A percentile compares a stretch with the other conserved stretches of the same genome.
Conservation (phyloP, 2,888 invertebrate species). For the Sesia apiformis region DNA sequence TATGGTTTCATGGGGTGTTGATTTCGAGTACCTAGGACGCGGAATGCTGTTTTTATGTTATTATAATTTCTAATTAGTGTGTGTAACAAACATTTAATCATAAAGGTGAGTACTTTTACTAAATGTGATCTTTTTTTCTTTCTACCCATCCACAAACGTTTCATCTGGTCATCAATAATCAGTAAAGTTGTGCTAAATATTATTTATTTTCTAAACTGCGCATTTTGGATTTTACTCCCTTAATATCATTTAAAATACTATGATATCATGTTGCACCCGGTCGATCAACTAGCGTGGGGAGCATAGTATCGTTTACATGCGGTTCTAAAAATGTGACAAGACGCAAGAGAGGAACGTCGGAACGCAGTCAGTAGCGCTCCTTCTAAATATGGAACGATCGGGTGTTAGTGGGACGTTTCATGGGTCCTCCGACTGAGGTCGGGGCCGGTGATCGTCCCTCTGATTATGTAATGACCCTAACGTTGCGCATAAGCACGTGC, state of each 20-base stretch:
- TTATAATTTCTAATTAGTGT: constrained; percentile 52
- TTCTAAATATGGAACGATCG: constrained; percentile 71
- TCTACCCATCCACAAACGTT: neutral
- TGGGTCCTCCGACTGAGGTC: constrained; percentile 34
- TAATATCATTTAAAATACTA: constrained; percentile 16
- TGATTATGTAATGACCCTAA: constrained; percentile 62
- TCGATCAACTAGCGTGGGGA: constrained; percentile 21
- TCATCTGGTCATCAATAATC: neutral
- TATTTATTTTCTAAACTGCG: constrained; percentile 21
- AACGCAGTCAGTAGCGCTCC: constrained; percentile 55
- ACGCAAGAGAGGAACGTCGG: constrained; percentile 52
- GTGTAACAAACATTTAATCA: constrained; percentile 33
- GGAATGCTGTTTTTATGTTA: constrained; percentile 67
- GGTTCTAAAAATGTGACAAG: constrained; percentile 67
- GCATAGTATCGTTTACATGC: constrained; percentile 64
- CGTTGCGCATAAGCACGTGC: constrained; percentile 43
- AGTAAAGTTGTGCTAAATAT: neutral
- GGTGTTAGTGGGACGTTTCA: constrained; percentile 44
- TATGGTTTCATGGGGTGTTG: constrained; percentile 62
- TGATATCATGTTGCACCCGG: constrained; percentile 20
- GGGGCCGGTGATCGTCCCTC: constrained; percentile 26
- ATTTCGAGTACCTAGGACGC: constrained; percentile 57
- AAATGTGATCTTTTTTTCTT: neutral
- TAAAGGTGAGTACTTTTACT: constrained; percentile 37
- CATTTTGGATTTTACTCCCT: constrained; percentile 39